Evolutionary conservation across 2,888 invertebrate species (phyloP).

Genomic region (Notodromas monacha): DNA sequence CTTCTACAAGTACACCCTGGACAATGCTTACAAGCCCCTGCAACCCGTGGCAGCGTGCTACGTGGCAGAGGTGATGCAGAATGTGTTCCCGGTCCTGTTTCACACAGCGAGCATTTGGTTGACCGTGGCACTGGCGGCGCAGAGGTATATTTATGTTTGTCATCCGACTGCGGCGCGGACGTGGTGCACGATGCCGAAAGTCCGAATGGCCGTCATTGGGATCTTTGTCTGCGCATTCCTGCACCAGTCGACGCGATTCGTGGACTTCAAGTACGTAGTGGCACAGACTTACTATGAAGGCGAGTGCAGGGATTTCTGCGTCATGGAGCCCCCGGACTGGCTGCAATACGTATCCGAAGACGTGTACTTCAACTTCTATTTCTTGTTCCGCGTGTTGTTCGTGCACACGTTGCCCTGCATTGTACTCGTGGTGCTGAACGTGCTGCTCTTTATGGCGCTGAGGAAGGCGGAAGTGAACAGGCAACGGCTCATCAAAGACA

Average conservation of each 20-base stretch:
- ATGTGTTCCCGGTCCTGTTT: constrained; percentile 44
- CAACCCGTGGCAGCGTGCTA: constrained; percentile 22
- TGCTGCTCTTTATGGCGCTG: constrained; percentile 52
- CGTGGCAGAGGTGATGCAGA: neutral
- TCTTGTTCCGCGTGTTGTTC: constrained; percentile 52
- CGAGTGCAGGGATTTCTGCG: constrained; percentile 11
- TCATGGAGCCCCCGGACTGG: constrained; percentile 26
- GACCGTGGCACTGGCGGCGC: constrained; percentile 57
- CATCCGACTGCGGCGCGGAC: constrained; percentile 58
- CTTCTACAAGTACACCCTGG: constrained; percentile 65
- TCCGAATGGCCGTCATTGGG: constrained; percentile 38
- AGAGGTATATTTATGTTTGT: constrained; percentile 77
- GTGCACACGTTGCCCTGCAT: constrained; percentile 72
- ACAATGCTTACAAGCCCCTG: constrained; percentile 46
- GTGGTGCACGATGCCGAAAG: constrained; percentile 29
- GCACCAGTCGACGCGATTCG: constrained; percentile 48
- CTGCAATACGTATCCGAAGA: constrained; percentile 29
- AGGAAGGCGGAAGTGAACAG: constrained; percentile 44
- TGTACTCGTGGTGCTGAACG: constrained; percentile 53
- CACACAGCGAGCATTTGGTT: constrained; percentile 82
- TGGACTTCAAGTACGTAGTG: constrained; percentile 26
- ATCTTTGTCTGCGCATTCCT: constrained; percentile 43
- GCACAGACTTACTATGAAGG: constrained; percentile 12
- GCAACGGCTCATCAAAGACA: constrained; percentile 35
- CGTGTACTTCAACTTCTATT: constrained; percentile 47